phyloP scores from a whole-genome alignment of 2,113 vertebrate species.

The Balaeniceps rex region DNA sequence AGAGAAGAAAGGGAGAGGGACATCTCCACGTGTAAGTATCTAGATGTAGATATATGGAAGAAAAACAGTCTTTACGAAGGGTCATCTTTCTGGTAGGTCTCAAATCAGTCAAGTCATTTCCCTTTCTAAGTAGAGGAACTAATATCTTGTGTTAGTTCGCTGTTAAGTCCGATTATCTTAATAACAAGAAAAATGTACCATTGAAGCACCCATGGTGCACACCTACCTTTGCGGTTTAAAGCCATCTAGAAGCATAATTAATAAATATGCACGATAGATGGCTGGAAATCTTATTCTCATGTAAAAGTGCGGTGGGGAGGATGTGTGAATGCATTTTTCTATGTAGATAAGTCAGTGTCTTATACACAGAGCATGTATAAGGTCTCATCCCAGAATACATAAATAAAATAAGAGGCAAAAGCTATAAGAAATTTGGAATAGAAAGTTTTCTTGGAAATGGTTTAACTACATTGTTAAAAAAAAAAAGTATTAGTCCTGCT shows the following conservation, averaged over 20 bases:
- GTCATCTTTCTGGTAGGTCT: background rate
- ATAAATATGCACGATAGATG: background rate
- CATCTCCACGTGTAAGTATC: rapidly evolving
- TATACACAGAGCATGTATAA: background rate
- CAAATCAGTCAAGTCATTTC: background rate
- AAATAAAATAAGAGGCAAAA: background rate
- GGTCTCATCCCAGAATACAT: background rate
- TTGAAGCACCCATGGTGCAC: background rate
- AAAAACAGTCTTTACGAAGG: background rate
- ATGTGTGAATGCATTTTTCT: background rate
- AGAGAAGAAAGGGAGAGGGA: background rate
- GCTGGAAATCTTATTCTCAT: background rate
- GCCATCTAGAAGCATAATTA: background rate
- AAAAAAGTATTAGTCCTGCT: background rate
- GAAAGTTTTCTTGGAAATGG: background rate
- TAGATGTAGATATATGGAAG: background rate
- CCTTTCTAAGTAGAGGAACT: background rate
- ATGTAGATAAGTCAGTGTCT: background rate
- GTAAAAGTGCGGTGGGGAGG: background rate
- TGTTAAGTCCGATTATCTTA: background rate
- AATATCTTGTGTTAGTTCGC: background rate
- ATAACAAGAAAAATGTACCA: background rate
- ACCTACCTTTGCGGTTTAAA: background rate
- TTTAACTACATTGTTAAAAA: background rate
- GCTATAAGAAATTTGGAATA: background rate